A percentile compares a stretch with the other conserved stretches of the same genome.
Conservation (phyloP, 2,888 invertebrate genomes). For the Mesopsocus fuscifrons region DNA sequence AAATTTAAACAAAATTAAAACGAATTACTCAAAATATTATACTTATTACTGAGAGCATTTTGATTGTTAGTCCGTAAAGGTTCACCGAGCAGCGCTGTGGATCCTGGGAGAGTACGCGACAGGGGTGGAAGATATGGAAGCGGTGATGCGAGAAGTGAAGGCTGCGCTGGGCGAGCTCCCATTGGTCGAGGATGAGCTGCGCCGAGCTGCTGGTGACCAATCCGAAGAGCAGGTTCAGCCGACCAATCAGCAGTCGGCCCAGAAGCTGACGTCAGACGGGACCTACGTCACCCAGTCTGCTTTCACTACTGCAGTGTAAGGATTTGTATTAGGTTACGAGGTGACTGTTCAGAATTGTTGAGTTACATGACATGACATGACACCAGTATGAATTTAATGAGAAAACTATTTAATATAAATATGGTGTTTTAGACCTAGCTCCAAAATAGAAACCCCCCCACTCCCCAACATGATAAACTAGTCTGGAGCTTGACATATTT, state of each 20-base stretch:
- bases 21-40: no score
- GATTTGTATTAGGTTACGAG: constrained; percentile 17
- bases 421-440: no score
- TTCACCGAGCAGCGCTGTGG: constrained; percentile 90
- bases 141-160: constrained; percentile 58
- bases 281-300: constrained; percentile 98
- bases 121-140: constrained; percentile 51
- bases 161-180: constrained; percentile 50
- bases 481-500: no score
- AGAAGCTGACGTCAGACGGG: constrained; percentile 85
- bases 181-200: constrained; percentile 42
- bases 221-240: constrained; percentile 24
- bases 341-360: background rate
- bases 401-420: no score
- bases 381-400: no score
- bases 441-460: no score
- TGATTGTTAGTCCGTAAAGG: constrained; percentile 60
- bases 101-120: constrained; percentile 92
- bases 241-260: constrained; percentile 22
- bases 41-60: no score
- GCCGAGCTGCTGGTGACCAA: constrained; percentile 51
- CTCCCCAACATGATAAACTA: no score
- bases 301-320: constrained; percentile 64
- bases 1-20: no score
- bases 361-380: background rate